Percentiles rank a stretch among this genome's conserved stretches.
These are phyloP conservation scores for Hyposoter dolosus DNA, from an alignment of 2,888 invertebrate species.

Conservation along the genomic window DNA sequence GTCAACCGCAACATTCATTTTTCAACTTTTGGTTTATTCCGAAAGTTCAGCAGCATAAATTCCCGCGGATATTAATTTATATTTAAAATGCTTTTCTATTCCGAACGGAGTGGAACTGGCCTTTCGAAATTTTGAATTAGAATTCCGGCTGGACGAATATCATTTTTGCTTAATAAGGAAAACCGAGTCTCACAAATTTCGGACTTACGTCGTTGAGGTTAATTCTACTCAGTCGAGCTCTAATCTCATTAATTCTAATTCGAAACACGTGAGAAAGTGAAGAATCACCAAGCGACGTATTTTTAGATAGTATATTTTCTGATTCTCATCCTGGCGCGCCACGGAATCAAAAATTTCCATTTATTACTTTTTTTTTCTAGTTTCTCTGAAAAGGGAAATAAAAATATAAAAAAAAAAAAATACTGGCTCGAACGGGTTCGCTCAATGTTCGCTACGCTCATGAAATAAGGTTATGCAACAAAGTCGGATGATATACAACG, in stretches of 20 bases:
- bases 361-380: slow-evolving; percentile 15
- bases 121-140: background rate
- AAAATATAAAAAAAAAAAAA: slow-evolving; percentile 12
- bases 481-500: slow-evolving; percentile 28
- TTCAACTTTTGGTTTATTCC: background rate
- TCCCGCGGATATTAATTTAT: background rate
- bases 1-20: background rate
- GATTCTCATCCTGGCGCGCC: background rate
- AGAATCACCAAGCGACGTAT: background rate
- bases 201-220: background rate
- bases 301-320: slow-evolving; percentile 8
- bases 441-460: slow-evolving; percentile 62
- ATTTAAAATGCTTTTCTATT: background rate
- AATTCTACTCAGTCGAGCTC: background rate
- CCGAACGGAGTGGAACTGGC: background rate
- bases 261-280: background rate
- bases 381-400: slow-evolving; percentile 13
- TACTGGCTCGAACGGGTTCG: slow-evolving; percentile 33
- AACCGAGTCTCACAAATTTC: background rate
- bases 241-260: background rate
- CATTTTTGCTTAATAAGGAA: background rate
- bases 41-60: background rate
- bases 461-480: slow-evolving; percentile 58
- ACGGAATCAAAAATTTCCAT: background rate
- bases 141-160: background rate